Evolutionary conservation across 1,140 invertebrate species (phyloP).

Genomic region (Stenopsyche tienmushanensis): DNA sequence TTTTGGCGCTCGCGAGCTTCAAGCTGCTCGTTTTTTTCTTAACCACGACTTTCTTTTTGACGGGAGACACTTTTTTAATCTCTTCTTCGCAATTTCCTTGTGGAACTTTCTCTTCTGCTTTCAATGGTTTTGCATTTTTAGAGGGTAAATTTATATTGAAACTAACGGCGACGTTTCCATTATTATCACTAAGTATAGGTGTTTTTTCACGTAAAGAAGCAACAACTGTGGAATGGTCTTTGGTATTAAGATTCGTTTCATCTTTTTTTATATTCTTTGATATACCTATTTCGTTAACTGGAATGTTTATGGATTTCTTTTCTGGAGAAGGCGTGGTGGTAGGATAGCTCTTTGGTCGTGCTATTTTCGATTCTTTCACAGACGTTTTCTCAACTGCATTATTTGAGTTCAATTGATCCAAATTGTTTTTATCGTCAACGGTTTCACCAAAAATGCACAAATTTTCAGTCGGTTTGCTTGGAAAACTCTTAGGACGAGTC

Average conservation of each 20-base stretch:
- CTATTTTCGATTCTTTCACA: slow-evolving; percentile 59
- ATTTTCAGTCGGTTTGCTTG: slow-evolving; percentile 49
- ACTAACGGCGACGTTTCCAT: slow-evolving; percentile 53
- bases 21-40: slow-evolving; percentile 42
- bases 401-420: slow-evolving; percentile 44
- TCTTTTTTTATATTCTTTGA: background rate
- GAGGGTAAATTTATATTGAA: slow-evolving; percentile 55
- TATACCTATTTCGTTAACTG: background rate
- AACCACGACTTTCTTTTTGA: slow-evolving; percentile 53
- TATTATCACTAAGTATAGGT: slow-evolving; percentile 44
- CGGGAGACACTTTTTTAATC: slow-evolving; percentile 47
- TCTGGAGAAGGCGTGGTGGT: slow-evolving; percentile 51
- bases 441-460: slow-evolving; percentile 21
- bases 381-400: slow-evolving; percentile 45
- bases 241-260: background rate
- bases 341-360: slow-evolving; percentile 63
- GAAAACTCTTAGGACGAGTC: slow-evolving; percentile 52
- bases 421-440: slow-evolving; percentile 29
- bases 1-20: slow-evolving; percentile 35
- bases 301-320: slow-evolving; percentile 46
- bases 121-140: slow-evolving; percentile 45
- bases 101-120: slow-evolving; percentile 44
- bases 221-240: background rate
- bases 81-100: slow-evolving; percentile 46
- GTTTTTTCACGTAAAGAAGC: background rate